Percentiles rank a stretch among this genome's conserved stretches.
Evolutionary conservation across 2,113 vertebrate genomes (phyloP).

Genomic region (Larimichthys crocea): DNA sequence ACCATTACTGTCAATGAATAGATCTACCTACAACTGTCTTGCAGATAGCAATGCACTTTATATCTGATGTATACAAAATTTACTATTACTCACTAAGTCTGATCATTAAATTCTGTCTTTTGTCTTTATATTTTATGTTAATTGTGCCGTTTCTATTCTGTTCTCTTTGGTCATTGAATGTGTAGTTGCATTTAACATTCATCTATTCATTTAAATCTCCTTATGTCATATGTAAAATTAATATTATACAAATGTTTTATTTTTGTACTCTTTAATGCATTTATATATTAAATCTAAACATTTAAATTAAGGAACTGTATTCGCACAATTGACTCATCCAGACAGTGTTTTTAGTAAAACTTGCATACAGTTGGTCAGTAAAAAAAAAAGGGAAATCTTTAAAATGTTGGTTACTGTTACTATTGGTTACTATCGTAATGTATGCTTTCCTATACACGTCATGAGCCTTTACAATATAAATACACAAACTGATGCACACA

Average conservation of each 20-base stretch:
- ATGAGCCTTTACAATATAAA: neutral
- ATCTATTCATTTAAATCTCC: constrained; percentile 37
- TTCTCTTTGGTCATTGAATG: constrained; percentile 52
- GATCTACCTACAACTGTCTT: constrained; percentile 64
- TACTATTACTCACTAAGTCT: constrained; percentile 25
- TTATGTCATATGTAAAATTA: constrained; percentile 66
- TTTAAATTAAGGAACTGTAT: constrained; percentile 72
- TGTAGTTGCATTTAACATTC: constrained; percentile 53
- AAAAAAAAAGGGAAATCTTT: constrained; percentile 24
- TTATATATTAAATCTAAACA: constrained; percentile 65
- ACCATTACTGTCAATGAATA: constrained; percentile 22
- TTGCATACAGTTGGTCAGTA: constrained; percentile 35
- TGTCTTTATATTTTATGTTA: constrained; percentile 21
- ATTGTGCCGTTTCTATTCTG: constrained; percentile 27
- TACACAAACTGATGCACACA: constrained; percentile 8
- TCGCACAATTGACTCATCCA: constrained; percentile 60
- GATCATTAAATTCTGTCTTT: constrained; percentile 51
- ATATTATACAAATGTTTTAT: constrained; percentile 80
- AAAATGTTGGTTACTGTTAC: neutral
- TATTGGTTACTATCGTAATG: constrained; percentile 12
- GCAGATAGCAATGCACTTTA: constrained; percentile 80
- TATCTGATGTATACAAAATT: constrained; percentile 60
- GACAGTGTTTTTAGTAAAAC: constrained; percentile 39
- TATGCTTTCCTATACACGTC: constrained; percentile 30
- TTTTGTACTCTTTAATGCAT: constrained; percentile 81